Evolutionary conservation across 2,888 invertebrate genomes (phyloP), one percentile per base, ranked within the genome.

Genomic region (Trisateles emortualis): DNA sequence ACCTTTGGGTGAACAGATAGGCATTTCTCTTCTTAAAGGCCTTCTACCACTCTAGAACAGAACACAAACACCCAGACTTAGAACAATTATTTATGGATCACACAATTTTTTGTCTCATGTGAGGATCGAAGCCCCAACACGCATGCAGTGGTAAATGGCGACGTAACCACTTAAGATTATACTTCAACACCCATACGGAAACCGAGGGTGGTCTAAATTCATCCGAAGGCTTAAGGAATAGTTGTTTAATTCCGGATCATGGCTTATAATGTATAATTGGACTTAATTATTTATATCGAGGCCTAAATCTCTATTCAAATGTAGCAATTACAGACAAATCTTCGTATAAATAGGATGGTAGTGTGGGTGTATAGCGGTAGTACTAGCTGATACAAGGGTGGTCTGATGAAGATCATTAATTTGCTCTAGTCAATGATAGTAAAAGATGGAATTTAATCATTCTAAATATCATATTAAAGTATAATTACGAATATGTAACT

Each of bases 241-340:
- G 6, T 9, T n/a, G 11, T 22, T 22, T 22, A 39, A 22, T 22
- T 19, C 39, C 6, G 17, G 39, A 39, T 24, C n/a, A 39, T 22
- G 39, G 8, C 36, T 36, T 39, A 2, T 22, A 16, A 38, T 13
- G 8, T 38, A 38, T 39, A 39, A 39, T 39, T 39, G 24, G 39
- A 39, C 22, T 39, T 39, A 39, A 39, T 39, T 39, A 39, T 39
- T 19, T 51, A 45, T 64, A 64, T 68, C 64, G 46, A 43, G 41
- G 43, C 49, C 48, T 41, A 59, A 45, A 68, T 64, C 59, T 64
- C 59, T 53, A 64, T 64, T 68, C 59, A 64, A 64, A 68, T 64
- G 68, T 48, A 47, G 52, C 52, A 43, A 54, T 64, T 68, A 65
- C 68, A 64, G 44, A 68, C 65, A 59, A 64, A 65, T 68, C 64